Evolutionary conservation across 2,113 vertebrate genomes (phyloP).

Genomic region (Baryphthengus martii): DNA sequence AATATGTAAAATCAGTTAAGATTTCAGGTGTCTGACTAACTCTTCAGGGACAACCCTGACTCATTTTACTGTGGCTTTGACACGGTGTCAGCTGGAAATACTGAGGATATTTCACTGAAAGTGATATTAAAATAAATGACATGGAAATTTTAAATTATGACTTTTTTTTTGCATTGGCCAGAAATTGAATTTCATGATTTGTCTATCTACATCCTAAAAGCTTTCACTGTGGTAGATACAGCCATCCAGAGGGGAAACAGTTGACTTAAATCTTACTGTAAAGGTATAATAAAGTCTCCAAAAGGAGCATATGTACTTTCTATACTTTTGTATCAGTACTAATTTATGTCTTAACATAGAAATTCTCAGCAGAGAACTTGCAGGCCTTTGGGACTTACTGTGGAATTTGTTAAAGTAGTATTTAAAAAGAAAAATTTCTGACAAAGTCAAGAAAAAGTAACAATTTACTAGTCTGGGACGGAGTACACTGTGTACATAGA

Average conservation of each 20-base stretch:
- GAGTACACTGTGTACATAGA: not conserved
- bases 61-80: not conserved
- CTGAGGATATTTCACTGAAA: not conserved
- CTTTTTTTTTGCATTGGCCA: not conserved
- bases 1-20: not conserved
- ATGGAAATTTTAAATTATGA: not conserved
- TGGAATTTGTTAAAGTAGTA: not conserved
- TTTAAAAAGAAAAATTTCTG: not conserved
- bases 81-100: not conserved
- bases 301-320: not conserved
- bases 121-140: not conserved
- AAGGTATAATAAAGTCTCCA: not conserved
- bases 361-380: not conserved
- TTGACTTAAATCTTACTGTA: not conserved
- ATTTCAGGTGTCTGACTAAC: not conserved
- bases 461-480: not conserved
- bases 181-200: not conserved
- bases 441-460: not conserved
- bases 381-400: not conserved
- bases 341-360: not conserved
- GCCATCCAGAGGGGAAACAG: not conserved
- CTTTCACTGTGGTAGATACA: not conserved
- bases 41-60: not conserved
- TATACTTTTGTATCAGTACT: not conserved
- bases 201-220: not conserved